Evolutionary conservation across 1,140 invertebrate genomes (phyloP), one percentile per base, ranked within the genome.

Genomic region (Aphis gossypii): DNA sequence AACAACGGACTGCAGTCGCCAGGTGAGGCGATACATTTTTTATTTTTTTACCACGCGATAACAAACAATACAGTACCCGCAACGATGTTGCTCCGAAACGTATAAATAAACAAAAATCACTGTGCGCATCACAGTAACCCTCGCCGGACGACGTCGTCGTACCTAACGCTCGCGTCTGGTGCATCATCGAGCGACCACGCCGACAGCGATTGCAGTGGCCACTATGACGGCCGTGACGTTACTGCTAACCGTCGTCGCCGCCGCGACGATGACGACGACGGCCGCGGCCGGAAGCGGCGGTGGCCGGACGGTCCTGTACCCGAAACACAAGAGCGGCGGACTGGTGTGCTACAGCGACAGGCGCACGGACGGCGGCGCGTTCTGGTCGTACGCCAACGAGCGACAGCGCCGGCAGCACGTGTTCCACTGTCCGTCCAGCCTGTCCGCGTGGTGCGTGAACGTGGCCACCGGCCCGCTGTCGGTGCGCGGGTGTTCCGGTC

Each of bases 371-470:
- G 92, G 82, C 82, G 92, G 92, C 35, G 92, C 92, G 44, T 93
- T 93, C 76, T 93, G 92, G 92, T 44, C 92, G 76, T 93, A 93
- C 48, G 76, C 92, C n/a, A 25, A 54, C 48, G 82, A 51, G n/a
- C n/a, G 18, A 23, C 76, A 93, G 11, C 92, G 92, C 35, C 48
- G 92, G 48, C 8, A 51, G 48, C 44, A 93, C 92, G 23, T 84
- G 18, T 93, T 56, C 92, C 92, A 93, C 92, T 93, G 92, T 54
- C 92, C 92, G 92, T 93, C 92, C 48, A 93, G 92, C 23, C n/a
- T 93, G 92, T 93, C 92, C n/a, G 82, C 92, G 46, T 93, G 76
- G 48, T 93, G 92, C 76, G 92, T 93, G n/a, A 93, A 84, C 35
- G 82, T 93, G 23, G 1, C 30, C 11, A 93, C 92, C 46, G 92